These are phyloP conservation scores for Pterocles burchelli DNA, from an alignment of 2,113 vertebrate species.

Conservation along the genomic window DNA sequence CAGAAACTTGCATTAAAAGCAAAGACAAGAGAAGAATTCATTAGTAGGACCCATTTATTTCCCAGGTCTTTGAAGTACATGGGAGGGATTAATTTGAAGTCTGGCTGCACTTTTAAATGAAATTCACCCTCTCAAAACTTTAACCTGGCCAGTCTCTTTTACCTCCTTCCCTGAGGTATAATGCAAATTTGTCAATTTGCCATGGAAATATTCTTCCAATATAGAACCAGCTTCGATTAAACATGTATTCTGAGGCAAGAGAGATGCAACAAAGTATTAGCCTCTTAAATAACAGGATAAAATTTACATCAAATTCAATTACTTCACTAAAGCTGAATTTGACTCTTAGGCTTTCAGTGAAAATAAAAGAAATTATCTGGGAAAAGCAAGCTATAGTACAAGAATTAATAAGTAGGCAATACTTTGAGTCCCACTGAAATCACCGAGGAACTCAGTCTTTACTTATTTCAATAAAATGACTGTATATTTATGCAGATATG, in stretches of 20 bases:
- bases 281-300: not conserved
- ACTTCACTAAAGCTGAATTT: not conserved
- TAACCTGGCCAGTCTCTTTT: not conserved
- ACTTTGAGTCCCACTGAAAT: not conserved
- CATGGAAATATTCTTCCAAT: not conserved
- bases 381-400: not conserved
- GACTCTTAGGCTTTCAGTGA: not conserved
- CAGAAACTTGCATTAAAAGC: not conserved
- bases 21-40: not conserved
- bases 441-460: not conserved
- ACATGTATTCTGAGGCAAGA: not conserved
- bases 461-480: not conserved
- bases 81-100: not conserved
- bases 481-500: not conserved
- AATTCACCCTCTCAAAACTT: not conserved
- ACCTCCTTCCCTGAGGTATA: not conserved
- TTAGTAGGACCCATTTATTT: slow-evolving; percentile 4
- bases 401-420: not conserved
- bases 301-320: not conserved
- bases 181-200: not conserved
- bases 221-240: not conserved
- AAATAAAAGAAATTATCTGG: not conserved
- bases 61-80: slow-evolving; percentile 44
- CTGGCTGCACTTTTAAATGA: not conserved
- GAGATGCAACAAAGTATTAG: not conserved